Conservation (phyloP, 2,888 invertebrate species). For the Ennomos fuscantarius region DNA sequence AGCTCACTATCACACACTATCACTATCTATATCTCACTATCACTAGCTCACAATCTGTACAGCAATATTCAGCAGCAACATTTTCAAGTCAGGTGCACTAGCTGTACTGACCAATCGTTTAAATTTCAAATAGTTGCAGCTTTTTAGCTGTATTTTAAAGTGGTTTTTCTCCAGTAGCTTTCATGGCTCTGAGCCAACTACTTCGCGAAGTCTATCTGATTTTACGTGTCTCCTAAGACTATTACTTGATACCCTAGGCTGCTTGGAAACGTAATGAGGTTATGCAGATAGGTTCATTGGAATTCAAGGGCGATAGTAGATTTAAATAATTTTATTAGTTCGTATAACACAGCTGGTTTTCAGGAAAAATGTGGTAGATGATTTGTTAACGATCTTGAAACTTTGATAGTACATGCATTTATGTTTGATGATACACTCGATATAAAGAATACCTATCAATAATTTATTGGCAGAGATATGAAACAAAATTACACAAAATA, state of each 20-base stretch:
- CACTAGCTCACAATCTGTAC: no score
- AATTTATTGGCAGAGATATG: no score
- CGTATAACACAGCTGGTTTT: background rate
- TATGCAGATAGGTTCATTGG: constrained; percentile 31
- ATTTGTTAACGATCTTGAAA: no score
- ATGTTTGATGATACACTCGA: no score
- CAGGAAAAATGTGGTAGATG: no score
- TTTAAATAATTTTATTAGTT: constrained; percentile 31
- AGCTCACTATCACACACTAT: no score
- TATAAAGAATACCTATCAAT: no score
- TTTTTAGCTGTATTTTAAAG: no score
- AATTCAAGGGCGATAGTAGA: constrained; percentile 30
- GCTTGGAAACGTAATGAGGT: constrained; percentile 20
- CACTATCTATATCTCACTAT: no score
- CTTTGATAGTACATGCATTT: no score
- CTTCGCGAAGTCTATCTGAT: constrained; percentile 11
- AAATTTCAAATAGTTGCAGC: background rate
- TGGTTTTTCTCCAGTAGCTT: background rate
- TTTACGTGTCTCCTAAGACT: constrained; percentile 8
- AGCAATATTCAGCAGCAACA: no score
- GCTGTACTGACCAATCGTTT: background rate
- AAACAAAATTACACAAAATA: no score
- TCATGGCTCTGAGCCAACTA: constrained; percentile 28
- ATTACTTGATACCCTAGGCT: constrained; percentile 1
- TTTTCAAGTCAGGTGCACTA: background rate